These are phyloP conservation scores for Trachelus tabidus DNA, from an alignment of 2,888 invertebrate species.

Conservation along the genomic window DNA sequence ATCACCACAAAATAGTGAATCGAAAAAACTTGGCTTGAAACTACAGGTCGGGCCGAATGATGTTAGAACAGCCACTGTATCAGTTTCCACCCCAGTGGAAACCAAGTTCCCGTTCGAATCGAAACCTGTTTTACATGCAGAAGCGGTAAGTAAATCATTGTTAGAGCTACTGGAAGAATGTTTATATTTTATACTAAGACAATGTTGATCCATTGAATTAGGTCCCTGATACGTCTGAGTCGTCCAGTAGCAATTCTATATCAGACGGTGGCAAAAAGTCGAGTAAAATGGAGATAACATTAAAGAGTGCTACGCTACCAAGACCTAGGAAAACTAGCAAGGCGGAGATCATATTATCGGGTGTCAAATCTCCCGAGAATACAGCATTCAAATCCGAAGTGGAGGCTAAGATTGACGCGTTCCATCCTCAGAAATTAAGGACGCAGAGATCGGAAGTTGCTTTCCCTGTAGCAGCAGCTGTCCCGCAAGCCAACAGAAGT, in stretches of 20 bases:
- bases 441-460: constrained; percentile 71
- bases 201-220: constrained; percentile 1
- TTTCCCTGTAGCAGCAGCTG: constrained; percentile 68
- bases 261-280: constrained; percentile 66
- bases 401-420: constrained; percentile 57
- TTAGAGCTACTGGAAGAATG: not conserved
- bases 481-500: constrained; percentile 64
- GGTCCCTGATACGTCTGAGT: constrained; percentile 15
- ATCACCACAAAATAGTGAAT: constrained; percentile 55
- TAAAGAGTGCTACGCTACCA: constrained; percentile 76
- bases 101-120: constrained; percentile 55
- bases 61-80: constrained; percentile 58
- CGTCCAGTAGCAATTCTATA: constrained; percentile 19
- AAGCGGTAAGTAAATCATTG: constrained; percentile 37
- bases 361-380: constrained; percentile 51
- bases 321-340: constrained; percentile 73
- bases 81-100: constrained; percentile 62
- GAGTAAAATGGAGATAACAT: constrained; percentile 74
- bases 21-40: constrained; percentile 55
- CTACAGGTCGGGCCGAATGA: constrained; percentile 62
- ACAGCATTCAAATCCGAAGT: constrained; percentile 57
- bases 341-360: constrained; percentile 74
- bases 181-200: not conserved
- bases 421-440: constrained; percentile 62
- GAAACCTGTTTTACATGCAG: constrained; percentile 40